A percentile compares a stretch with the other conserved stretches of the same genome.
phyloP scores from a whole-genome alignment of 2,797 vertebrate genomes.

The Mallotus villosus region DNA sequence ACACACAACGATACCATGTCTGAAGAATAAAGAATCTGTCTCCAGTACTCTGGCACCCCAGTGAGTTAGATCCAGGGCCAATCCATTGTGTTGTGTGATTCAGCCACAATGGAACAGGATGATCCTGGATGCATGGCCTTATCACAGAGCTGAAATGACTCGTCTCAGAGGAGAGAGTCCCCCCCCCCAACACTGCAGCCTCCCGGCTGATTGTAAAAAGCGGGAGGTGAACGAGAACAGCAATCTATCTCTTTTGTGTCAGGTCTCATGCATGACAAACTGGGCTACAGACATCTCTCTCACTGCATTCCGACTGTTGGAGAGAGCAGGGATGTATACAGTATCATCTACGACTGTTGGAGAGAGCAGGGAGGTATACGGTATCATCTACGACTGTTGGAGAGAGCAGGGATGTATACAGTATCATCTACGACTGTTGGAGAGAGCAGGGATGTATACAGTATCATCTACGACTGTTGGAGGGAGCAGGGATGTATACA shows the following conservation, averaged over 20 bases:
- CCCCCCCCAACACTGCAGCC: conserved; percentile 63
- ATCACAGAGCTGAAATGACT: conserved; percentile 76
- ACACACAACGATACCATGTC: conserved; percentile 19
- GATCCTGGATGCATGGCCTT: conserved; percentile 65
- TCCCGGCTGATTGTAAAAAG: conserved; percentile 53
- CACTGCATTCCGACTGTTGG: conserved; percentile 19
- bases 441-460: no score
- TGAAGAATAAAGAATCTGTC: conserved; percentile 18
- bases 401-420: no score
- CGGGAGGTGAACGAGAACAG: conserved; percentile 59
- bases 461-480: no score
- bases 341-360: neutral
- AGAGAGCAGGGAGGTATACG: conserved; percentile 18
- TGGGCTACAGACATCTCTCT: conserved; percentile 52
- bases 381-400: no score
- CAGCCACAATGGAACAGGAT: conserved; percentile 64
- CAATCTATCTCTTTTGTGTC: conserved; percentile 71
- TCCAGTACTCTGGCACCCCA: conserved; percentile 41
- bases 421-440: no score
- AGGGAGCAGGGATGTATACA: no score
- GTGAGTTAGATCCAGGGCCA: conserved; percentile 60
- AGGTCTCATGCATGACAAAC: conserved; percentile 43
- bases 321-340: no score
- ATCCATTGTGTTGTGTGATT: conserved; percentile 63
- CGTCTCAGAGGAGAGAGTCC: conserved; percentile 54